These are phyloP conservation scores for Aporophyla lueneburgensis DNA, from an alignment of 2,888 invertebrate genomes.

Conservation along the genomic window DNA sequence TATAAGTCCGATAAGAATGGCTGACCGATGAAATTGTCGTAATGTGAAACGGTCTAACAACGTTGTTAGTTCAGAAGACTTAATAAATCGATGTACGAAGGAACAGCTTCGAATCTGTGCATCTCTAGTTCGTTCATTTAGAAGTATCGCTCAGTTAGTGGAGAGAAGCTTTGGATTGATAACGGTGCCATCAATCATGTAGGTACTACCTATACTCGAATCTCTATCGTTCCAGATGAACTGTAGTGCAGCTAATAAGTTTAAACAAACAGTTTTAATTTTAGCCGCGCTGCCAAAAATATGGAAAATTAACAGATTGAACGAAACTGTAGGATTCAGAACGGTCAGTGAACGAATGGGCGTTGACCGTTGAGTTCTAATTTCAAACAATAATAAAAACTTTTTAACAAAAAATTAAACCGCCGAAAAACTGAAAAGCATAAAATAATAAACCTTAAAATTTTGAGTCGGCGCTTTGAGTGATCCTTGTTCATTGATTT, in stretches of 20 bases:
- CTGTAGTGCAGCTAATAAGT: background rate
- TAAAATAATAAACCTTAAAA: too few species aligned
- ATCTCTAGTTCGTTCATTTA: slow-evolving; percentile 27
- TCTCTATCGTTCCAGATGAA: background rate
- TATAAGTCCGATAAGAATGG: slow-evolving; percentile 14
- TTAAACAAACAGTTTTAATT: background rate
- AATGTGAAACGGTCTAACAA: slow-evolving; percentile 6
- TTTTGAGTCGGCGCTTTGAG: too few species aligned
- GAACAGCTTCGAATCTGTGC: slow-evolving; percentile 17
- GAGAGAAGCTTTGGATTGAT: background rate
- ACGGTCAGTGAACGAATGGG: slow-evolving; percentile 13
- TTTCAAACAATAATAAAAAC: slow-evolving; percentile 8
- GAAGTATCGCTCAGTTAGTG: background rate
- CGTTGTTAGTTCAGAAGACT: background rate
- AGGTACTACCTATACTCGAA: background rate
- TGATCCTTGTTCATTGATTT: too few species aligned
- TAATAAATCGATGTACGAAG: slow-evolving; percentile 6
- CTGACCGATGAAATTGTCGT: slow-evolving; percentile 28
- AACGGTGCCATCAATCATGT: background rate
- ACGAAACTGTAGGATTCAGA: slow-evolving; percentile 8
- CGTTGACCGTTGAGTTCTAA: slow-evolving; percentile 15
- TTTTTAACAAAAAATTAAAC: too few species aligned
- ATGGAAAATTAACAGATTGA: slow-evolving; percentile 15
- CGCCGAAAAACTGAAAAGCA: too few species aligned
- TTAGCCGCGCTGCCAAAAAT: slow-evolving; percentile 23